Percentiles rank a stretch among this genome's conserved stretches.
Evolutionary conservation across 2,888 invertebrate species (phyloP).

Genomic region (Julus scandinavius): DNA sequence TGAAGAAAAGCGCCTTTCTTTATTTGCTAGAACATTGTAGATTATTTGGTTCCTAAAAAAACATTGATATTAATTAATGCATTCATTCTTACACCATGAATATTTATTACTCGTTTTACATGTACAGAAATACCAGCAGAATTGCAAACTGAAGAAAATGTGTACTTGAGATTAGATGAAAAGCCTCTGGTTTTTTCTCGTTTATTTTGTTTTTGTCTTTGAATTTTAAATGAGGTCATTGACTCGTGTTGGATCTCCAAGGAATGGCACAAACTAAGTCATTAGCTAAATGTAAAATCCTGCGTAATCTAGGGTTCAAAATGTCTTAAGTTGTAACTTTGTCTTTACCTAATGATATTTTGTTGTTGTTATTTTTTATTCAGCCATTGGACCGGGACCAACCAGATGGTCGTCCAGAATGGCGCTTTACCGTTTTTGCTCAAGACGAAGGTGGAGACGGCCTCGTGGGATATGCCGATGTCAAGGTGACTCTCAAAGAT

Average conservation of each 20-base stretch:
- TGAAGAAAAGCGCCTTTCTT: too few species aligned
- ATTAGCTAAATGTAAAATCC: neutral
- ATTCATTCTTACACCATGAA: too few species aligned
- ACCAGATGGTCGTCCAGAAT: slow-evolving; percentile 94
- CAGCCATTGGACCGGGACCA: slow-evolving; percentile 96
- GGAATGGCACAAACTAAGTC: neutral
- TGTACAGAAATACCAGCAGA: too few species aligned
- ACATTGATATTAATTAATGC: too few species aligned
- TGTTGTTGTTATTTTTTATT: slow-evolving; percentile 62
- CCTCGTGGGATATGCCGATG: slow-evolving; percentile 95
- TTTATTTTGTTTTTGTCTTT: neutral
- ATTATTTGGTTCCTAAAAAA: too few species aligned
- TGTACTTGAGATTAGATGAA: neutral
- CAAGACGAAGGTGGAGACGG: slow-evolving; percentile 97
- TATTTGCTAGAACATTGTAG: too few species aligned
- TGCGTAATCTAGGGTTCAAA: neutral
- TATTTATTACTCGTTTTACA: too few species aligned
- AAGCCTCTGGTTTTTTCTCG: neutral
- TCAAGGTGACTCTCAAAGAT: slow-evolving; percentile 96
- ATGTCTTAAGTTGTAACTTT: neutral
- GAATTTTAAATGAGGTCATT: slow-evolving; percentile 30
- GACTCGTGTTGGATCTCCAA: neutral
- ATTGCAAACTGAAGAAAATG: too few species aligned
- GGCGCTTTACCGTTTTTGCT: slow-evolving; percentile 95
- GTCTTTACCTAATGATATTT: neutral